These are phyloP conservation scores for Cinclus mexicanus DNA, from an alignment of 2,113 vertebrate genomes.

Conservation along the genomic window DNA sequence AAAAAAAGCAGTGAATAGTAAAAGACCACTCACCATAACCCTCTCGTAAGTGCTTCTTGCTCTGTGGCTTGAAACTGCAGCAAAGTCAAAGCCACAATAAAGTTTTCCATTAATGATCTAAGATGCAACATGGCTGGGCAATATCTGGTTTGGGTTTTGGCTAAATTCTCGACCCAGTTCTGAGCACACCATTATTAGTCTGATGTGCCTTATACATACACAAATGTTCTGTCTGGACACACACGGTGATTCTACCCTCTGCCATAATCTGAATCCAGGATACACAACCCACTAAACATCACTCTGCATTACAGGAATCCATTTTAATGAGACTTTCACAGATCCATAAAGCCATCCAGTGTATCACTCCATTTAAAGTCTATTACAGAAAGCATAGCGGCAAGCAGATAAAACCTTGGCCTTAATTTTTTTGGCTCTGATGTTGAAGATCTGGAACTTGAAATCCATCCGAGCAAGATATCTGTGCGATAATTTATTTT, in stretches of 20 bases:
- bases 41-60: rapidly evolving
- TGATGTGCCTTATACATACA: not conserved
- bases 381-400: not conserved
- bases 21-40: rapidly evolving
- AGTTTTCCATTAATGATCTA: not conserved
- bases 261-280: not conserved
- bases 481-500: not conserved
- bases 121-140: not conserved
- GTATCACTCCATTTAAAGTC: not conserved
- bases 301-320: not conserved
- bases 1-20: not conserved
- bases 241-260: rapidly evolving
- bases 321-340: not conserved
- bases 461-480: not conserved
- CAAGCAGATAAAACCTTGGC: not conserved
- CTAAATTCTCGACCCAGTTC: not conserved
- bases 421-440: not conserved
- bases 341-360: not conserved
- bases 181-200: rapidly evolving
- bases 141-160: not conserved
- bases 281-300: not conserved
- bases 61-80: not conserved
- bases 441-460: not conserved
- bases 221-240: not conserved
- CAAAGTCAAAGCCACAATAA: not conserved